Percentiles rank a stretch among this genome's conserved stretches.
These are phyloP conservation scores for Callyntrura sp. DNA, from an alignment of 2,888 invertebrate genomes.

Conservation along the genomic window DNA sequence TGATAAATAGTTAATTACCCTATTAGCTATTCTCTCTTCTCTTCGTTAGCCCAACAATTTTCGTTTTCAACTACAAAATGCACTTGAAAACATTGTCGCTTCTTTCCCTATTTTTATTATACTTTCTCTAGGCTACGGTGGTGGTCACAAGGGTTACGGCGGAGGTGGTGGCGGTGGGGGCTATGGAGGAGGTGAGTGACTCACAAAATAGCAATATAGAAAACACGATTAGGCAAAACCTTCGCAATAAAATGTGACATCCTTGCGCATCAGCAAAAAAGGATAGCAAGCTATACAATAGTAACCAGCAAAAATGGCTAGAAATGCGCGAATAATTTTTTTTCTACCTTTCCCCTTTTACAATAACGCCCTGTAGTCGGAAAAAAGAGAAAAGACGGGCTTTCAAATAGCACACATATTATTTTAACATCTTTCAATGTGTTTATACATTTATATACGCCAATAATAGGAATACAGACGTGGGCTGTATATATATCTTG, in stretches of 20 bases:
- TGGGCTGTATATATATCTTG: background rate
- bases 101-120: constrained; percentile 40
- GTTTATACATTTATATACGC: background rate
- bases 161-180: constrained; percentile 78
- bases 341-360: no score
- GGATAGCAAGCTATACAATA: no score
- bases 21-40: background rate
- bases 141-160: constrained; percentile 73
- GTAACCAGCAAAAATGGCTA: constrained; percentile 1
- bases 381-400: no score
- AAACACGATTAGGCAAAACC: background rate
- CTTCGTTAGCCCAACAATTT: background rate
- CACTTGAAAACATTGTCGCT: constrained; percentile 18
- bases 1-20: background rate
- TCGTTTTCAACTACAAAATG: background rate
- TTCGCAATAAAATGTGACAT: background rate
- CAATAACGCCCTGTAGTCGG: no score
- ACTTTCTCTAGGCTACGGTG: constrained; percentile 43
- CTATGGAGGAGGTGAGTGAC: constrained; percentile 74
- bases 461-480: background rate
- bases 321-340: background rate
- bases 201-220: background rate
- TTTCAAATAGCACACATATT: no score
- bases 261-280: constrained; percentile 8
- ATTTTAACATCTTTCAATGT: no score